Evolutionary conservation across 2,888 invertebrate species (phyloP).

Genomic region (Lordiphosa andalusiaca): DNA sequence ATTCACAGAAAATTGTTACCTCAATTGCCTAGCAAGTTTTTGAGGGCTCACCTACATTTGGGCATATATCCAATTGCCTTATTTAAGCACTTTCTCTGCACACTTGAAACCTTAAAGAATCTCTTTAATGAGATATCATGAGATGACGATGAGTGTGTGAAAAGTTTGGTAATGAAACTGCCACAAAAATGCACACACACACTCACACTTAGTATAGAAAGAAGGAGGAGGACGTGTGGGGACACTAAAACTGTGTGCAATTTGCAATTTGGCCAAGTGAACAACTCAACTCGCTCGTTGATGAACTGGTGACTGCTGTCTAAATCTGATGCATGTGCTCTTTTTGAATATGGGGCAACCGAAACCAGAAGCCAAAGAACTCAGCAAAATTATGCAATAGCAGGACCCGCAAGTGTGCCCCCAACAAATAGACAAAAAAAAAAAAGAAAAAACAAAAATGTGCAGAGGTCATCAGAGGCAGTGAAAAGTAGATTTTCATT

Average conservation of each 20-base stretch:
- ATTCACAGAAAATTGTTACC: too few relatives aligned
- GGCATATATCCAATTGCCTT: too few relatives aligned
- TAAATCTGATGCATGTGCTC: slow-evolving; percentile 9
- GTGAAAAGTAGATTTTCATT: slow-evolving; percentile 33
- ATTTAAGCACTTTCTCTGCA: too few relatives aligned
- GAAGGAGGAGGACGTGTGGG: background rate
- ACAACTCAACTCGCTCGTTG: slow-evolving; percentile 15
- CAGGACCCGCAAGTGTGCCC: slow-evolving; percentile 11
- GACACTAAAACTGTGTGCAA: slow-evolving; percentile 2
- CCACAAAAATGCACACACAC: slow-evolving; percentile 17
- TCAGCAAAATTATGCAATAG: slow-evolving; percentile 41
- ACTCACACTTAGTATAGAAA: background rate
- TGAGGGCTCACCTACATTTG: too few relatives aligned
- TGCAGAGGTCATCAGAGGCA: background rate
- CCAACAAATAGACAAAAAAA: background rate
- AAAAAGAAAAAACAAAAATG: background rate
- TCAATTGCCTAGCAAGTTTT: too few relatives aligned
- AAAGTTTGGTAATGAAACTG: slow-evolving; percentile 41
- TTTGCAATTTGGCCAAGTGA: slow-evolving; percentile 18
- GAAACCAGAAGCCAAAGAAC: slow-evolving; percentile 16
- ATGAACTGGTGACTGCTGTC: slow-evolving; percentile 29
- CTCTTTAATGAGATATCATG: too few relatives aligned
- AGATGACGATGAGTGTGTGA: background rate
- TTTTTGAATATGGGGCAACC: slow-evolving; percentile 17
- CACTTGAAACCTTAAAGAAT: too few relatives aligned